Percentiles rank a stretch among this genome's conserved stretches.
Conservation (phyloP, 2,888 invertebrate species). For the Tethea ocularis region DNA sequence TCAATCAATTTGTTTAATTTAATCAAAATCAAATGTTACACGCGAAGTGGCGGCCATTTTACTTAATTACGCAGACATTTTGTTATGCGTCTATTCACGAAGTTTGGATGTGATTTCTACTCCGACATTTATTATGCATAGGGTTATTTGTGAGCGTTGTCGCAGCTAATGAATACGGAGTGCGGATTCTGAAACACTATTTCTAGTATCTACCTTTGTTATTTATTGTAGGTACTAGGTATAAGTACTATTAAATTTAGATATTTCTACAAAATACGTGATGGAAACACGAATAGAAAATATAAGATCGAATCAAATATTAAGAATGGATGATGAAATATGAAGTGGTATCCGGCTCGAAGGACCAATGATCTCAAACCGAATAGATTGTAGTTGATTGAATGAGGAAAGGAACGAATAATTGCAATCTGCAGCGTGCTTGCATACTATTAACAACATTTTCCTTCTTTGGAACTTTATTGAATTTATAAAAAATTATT, state of each 20-base stretch:
- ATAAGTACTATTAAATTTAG: no score
- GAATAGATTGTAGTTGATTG: neutral
- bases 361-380: neutral
- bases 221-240: neutral
- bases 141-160: slow-evolving; percentile 45
- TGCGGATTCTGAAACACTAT: slow-evolving; percentile 25
- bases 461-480: neutral
- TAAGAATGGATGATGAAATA: neutral
- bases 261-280: neutral
- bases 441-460: neutral
- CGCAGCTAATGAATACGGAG: slow-evolving; percentile 40
- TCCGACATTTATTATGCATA: slow-evolving; percentile 44
- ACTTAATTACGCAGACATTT: neutral
- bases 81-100: neutral
- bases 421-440: neutral
- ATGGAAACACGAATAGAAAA: neutral
- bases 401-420: neutral
- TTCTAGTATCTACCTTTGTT: slow-evolving; percentile 3
- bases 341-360: neutral
- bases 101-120: neutral
- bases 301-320: neutral
- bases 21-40: no score
- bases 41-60: neutral
- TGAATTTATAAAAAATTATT: no score
- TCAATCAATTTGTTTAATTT: neutral